Evolutionary conservation across 2,888 invertebrate species (phyloP), one percentile per base, ranked within the genome.

Genomic region (Agriopis marginaria): DNA sequence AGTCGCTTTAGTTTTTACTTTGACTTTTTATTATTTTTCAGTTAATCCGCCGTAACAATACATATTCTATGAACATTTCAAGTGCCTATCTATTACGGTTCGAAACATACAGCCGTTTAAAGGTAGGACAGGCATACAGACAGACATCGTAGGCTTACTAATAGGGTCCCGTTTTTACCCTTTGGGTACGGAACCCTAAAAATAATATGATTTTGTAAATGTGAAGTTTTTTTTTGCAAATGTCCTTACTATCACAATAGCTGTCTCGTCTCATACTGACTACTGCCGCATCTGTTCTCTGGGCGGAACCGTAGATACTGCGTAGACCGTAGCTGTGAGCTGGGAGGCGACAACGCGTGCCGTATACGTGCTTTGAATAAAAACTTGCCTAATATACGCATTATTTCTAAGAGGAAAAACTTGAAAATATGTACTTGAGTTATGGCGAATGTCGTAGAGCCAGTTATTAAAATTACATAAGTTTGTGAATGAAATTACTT

Each of bases 281-380:
- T 65, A 10, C 32, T 53, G 32, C 39, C n/a, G 53, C n/a, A 59
- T 45, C 65, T 53, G 58, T 12, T 40, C 3, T 59, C 51, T 51
- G 53, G 53, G 60, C 60, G 66, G 59, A 53, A 47, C 59, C 64
- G 49, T 53, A 60, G 59, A 53, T 50, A 40, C 60, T 49, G 59
- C 58, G 58, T 45, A 58, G 32, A 53, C 53, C 64, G 56, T 60
- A 66, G 50, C 44, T 58, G 50, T 10, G 58, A 50, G 40, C 49
- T 45, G 40, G 5, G 49, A 63, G 53, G 53, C 58, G 63, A 68
- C 59, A 59, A 59, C 68, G 68, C 58, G 63, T 53, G 63, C 63
- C 51, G 0, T 42, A 59, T 68, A 68, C 68, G 63, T 63, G 68
- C 0, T 49, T 11, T 12, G 68, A 68, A 59, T 68, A 63, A 68